phyloP scores from a whole-genome alignment of 2,113 vertebrate genomes.

The Hypomesus transpacificus region DNA sequence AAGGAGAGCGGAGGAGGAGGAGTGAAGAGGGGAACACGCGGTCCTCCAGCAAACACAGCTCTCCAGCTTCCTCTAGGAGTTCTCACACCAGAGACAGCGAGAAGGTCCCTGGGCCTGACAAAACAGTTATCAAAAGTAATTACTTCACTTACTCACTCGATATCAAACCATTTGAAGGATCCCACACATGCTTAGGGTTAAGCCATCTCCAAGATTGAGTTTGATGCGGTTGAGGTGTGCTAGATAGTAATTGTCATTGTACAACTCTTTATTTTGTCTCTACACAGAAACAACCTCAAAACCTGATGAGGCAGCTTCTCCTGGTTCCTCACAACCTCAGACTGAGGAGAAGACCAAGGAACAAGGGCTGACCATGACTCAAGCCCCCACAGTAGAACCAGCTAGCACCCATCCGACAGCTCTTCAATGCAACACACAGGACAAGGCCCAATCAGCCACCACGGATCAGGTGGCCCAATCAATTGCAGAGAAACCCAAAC shows the following conservation, averaged over 20 bases:
- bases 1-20: constrained; percentile 13
- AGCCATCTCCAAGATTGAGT: no score
- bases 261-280: not conserved
- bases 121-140: not conserved
- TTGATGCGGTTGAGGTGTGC: no score
- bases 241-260: not conserved
- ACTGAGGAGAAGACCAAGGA: not conserved
- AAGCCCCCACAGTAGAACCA: not conserved
- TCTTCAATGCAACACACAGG: not conserved
- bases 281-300: not conserved
- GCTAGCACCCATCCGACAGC: no score
- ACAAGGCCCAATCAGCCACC: not conserved
- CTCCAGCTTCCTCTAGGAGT: not conserved
- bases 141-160: no score
- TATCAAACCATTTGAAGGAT: no score
- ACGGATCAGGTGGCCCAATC: not conserved
- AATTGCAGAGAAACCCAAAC: not conserved
- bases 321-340: constrained; percentile 3
- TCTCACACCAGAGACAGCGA: constrained; percentile 7
- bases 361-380: not conserved
- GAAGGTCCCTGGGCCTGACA: not conserved
- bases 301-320: not conserved
- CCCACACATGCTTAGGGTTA: no score
- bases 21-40: not conserved
- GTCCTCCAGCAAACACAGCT: constrained; percentile 1